Evolutionary conservation across 2,888 invertebrate genomes (phyloP), one percentile per base, ranked within the genome.

Genomic region (Parnassius smintheus): DNA sequence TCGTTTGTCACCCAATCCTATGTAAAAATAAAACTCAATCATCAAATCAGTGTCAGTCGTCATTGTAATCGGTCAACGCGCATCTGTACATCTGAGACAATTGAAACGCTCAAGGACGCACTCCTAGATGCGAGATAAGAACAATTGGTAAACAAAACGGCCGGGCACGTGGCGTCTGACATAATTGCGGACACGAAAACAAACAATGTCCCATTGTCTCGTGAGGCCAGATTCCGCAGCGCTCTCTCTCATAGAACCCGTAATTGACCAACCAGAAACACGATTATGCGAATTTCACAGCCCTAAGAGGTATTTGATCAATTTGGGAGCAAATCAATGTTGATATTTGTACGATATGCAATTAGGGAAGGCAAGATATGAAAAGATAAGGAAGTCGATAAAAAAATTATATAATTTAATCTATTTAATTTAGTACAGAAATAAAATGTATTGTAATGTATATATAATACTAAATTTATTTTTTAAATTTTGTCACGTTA

Each of bases 201-300:
- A 82, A 77, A 86, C 87, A 86, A 86, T 86, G 76, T 76, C 70
- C 75, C 79, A 87, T 88, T 88, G 87, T 88, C 83, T 82, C 80
- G 80, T 80, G 81, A 81, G 78, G 74, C 77, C 74, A 74, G 75
- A 66, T 71, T 73, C 74, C 77, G 75, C 83, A 22, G 54, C 56
- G 46, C 52, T 62, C 61, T 46, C 59, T 59, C 48, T 42, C 55
- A 56, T 48, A 60, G 54, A 56, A 57, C 48, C 53, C 48, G 59
- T 41, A 59, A 64, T 60, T 56, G 63, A 62, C 42, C 56, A 49
- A 41, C 52, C 59, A 46, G 64, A 52, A 44, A 48, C 22, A 2
- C 56, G 56, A 48, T n/a, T n/a, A 13, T 13, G 13, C 9, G 56
- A 56, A 56, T 57, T 48, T 49, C 56, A 41, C 13, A 10, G 13